Evolutionary conservation across 2,797 vertebrate genomes (phyloP).

Genomic region (Crenuchus spilurus): DNA sequence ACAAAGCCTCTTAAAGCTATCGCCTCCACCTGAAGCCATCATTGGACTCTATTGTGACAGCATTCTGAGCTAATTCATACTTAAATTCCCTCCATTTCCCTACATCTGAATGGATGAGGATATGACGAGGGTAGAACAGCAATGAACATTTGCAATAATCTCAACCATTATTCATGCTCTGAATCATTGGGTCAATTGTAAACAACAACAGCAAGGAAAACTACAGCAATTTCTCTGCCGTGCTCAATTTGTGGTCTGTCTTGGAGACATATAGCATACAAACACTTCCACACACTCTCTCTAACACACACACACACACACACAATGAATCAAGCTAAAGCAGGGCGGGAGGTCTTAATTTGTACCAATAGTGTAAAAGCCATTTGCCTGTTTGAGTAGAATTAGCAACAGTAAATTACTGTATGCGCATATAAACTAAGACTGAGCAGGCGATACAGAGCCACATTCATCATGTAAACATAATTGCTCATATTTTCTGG

Average conservation of each 20-base stretch:
- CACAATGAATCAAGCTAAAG: conserved; percentile 9
- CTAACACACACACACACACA: conserved; percentile 1
- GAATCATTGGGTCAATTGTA: conserved; percentile 30
- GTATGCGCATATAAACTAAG: conserved; percentile 48
- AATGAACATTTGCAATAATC: conserved; percentile 29
- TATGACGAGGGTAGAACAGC: conserved; percentile 7
- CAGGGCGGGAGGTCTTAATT: conserved; percentile 64
- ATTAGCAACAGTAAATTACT: conserved; percentile 67
- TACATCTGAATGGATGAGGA: conserved; percentile 17
- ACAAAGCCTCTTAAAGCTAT: conserved; percentile 18
- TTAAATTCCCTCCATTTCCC: not conserved
- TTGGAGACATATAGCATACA: conserved; percentile 9
- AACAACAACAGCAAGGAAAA: conserved; percentile 1
- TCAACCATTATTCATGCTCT: conserved; percentile 19
- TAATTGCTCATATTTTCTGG: not conserved
- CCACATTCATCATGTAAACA: not conserved
- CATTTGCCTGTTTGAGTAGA: conserved; percentile 61
- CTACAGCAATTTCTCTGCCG: conserved; percentile 6
- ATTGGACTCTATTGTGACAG: not conserved
- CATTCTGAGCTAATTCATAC: not conserved
- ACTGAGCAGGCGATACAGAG: too few species aligned
- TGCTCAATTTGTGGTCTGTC: conserved; percentile 25
- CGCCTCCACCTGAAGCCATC: conserved; percentile 4
- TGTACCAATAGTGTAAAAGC: conserved; percentile 77
- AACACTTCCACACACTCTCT: not conserved